Conservation (phyloP, 2,113 vertebrate species). For the Trogon surrucura region DNA sequence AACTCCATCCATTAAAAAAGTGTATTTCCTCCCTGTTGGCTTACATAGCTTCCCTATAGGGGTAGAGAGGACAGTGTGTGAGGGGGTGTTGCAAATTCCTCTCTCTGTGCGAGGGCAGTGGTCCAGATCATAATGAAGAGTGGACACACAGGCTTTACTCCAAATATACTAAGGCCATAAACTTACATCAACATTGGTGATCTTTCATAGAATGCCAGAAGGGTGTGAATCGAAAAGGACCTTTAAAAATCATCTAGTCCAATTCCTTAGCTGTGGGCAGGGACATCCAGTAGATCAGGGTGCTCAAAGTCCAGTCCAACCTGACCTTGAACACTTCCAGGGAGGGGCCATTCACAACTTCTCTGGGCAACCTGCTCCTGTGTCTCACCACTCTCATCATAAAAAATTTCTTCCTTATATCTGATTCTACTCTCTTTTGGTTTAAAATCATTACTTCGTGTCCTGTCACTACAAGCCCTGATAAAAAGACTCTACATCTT, state of each 20-base stretch:
- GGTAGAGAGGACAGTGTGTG: not conserved
- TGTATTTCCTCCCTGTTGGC: not conserved
- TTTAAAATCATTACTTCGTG: not conserved
- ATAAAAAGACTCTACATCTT: not conserved
- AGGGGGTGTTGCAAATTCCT: not conserved
- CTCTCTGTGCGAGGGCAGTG: not conserved
- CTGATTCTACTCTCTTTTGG: not conserved
- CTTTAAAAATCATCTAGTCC: not conserved
- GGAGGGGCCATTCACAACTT: not conserved
- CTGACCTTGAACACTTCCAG: not conserved
- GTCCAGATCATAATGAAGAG: not conserved
- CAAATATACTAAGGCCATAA: not conserved
- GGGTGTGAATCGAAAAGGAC: not conserved
- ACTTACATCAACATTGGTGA: not conserved
- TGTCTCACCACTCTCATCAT: not conserved
- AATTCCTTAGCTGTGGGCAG: rapidly evolving
- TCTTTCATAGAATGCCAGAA: not conserved
- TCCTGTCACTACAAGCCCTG: not conserved
- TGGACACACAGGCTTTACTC: not conserved
- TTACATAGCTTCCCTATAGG: rapidly evolving
- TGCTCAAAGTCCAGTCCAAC: not conserved
- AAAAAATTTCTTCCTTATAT: not conserved
- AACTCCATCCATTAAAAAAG: not conserved
- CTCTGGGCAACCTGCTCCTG: not conserved
- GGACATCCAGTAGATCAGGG: not conserved